A percentile compares a stretch with the other conserved stretches of the same genome.
phyloP scores from a whole-genome alignment of 1,140 invertebrate genomes.

The Rhopalosiphum padi region DNA sequence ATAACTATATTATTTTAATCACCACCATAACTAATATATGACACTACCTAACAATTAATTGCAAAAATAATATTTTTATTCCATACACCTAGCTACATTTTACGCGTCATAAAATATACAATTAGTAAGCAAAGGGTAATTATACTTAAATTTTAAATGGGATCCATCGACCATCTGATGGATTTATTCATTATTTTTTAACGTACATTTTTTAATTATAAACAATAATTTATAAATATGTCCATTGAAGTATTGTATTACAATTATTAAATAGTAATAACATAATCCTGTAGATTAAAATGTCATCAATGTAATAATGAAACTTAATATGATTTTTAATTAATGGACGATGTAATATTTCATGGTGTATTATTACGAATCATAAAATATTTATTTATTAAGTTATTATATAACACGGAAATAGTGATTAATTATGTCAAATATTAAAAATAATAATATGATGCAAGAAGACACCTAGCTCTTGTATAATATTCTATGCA shows the following conservation, averaged over 20 bases:
- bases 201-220: background rate
- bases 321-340: background rate
- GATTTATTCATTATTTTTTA: background rate
- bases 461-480: background rate
- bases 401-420: background rate
- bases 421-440: background rate
- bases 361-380: background rate
- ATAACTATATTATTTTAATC: background rate
- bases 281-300: background rate
- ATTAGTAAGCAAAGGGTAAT: background rate
- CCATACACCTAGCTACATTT: background rate
- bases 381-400: constrained; percentile 3
- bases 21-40: background rate
- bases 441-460: background rate
- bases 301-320: background rate
- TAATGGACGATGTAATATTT: background rate
- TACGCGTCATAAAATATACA: background rate
- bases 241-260: background rate
- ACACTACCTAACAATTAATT: no score
- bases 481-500: background rate
- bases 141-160: background rate
- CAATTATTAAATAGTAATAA: background rate
- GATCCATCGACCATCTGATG: no score
- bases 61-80: no score
- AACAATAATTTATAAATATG: background rate